phyloP scores from a whole-genome alignment of 2,113 vertebrate species.

The Pristiophorus japonicus region DNA sequence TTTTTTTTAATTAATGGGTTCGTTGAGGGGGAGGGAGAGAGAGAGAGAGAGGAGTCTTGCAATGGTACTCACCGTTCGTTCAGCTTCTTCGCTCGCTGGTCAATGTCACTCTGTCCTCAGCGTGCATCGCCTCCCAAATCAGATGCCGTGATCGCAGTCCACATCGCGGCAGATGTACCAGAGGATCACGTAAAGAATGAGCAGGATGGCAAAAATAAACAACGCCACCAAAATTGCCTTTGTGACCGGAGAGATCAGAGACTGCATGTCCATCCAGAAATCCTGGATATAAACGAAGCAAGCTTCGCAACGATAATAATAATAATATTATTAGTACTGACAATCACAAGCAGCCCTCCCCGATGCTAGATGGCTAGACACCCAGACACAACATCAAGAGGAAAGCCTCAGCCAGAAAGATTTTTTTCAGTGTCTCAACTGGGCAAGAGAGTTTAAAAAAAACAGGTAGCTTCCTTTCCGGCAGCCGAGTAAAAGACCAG shows the following conservation, averaged over 20 bases:
- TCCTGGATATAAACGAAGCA: conserved; percentile 40
- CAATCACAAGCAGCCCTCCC: neutral
- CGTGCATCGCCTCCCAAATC: conserved; percentile 54
- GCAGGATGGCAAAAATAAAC: conserved; percentile 94
- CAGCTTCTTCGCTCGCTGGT: neutral
- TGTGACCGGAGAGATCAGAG: conserved; percentile 88
- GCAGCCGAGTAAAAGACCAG: neutral
- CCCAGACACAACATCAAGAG: neutral
- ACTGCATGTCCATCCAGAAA: conserved; percentile 81
- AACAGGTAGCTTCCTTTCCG: neutral
- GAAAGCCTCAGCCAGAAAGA: neutral
- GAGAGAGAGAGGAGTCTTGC: neutral
- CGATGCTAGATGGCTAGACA: neutral
- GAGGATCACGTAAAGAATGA: conserved; percentile 95
- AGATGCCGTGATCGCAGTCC: conserved; percentile 94
- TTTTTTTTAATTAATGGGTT: neutral
- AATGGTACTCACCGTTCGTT: conserved; percentile 20
- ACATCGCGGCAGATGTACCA: conserved; percentile 98
- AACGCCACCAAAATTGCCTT: conserved; percentile 91
- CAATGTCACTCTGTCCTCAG: conserved; percentile 34
- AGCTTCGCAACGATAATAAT: neutral
- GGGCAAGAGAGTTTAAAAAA: neutral
- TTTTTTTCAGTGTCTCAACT: neutral
- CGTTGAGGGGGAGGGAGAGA: too few relatives aligned
- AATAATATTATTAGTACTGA: neutral